Conservation (phyloP, 37 sponge, comb jelly and placozoan species). For the Aphrocallistes beatrix region DNA sequence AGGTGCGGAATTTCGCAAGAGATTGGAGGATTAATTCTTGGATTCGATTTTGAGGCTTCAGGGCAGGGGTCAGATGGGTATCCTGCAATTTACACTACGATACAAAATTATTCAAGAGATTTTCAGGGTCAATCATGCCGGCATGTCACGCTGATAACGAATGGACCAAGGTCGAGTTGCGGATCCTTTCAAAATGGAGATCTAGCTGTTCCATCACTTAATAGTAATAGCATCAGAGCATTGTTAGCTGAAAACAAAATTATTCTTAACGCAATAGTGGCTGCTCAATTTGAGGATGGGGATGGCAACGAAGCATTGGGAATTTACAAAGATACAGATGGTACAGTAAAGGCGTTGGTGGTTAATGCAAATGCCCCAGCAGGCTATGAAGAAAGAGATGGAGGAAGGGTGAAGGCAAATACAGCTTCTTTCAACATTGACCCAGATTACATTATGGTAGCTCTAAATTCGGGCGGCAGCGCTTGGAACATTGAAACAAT, state of each 20-base stretch:
- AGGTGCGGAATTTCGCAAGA: neutral
- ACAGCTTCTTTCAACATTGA: neutral
- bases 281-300: neutral
- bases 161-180: neutral
- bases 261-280: neutral
- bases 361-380: neutral
- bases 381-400: constrained; percentile 3
- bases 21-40: neutral
- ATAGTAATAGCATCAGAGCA: neutral
- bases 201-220: neutral
- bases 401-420: neutral
- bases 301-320: neutral
- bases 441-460: neutral
- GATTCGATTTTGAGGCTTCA: neutral
- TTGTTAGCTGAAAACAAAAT: neutral
- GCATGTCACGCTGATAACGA: constrained; percentile 2
- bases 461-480: neutral
- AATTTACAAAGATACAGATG: neutral
- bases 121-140: constrained; percentile 10
- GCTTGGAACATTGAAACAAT: neutral
- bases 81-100: neutral
- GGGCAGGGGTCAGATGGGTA: neutral
- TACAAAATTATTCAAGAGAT: neutral
- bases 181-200: neutral
- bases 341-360: neutral